Conservation (phyloP, 2,797 vertebrate species). For the Prionace glauca region DNA sequence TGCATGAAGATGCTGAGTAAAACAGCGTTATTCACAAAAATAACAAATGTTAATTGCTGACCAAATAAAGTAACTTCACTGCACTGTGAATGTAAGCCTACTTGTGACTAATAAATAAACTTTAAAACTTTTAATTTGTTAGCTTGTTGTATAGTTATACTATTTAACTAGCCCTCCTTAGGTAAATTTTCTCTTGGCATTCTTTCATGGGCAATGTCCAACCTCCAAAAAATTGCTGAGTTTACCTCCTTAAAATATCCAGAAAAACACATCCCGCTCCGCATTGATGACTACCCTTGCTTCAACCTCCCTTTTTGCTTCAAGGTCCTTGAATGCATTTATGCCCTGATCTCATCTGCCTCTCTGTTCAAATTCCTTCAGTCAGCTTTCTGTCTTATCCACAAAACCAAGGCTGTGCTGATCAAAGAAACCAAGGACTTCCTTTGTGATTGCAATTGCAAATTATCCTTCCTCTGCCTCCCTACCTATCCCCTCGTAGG, state of each 20-base stretch:
- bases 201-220: not conserved
- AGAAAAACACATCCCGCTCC: not conserved
- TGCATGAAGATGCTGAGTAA: not conserved
- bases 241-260: not conserved
- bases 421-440: not conserved
- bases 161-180: not conserved
- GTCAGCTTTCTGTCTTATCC: not conserved
- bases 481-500: too few relatives aligned
- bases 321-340: not conserved
- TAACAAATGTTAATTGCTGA: not conserved
- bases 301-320: not conserved
- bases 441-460: too few relatives aligned
- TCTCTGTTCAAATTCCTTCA: not conserved
- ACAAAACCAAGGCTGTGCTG: not conserved
- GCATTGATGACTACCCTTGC: not conserved
- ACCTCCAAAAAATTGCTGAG: too few relatives aligned
- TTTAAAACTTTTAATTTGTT: not conserved
- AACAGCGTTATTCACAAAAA: not conserved
- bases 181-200: not conserved
- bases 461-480: too few relatives aligned
- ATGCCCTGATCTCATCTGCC: not conserved
- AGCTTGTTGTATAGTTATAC: not conserved
- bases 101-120: too few relatives aligned
- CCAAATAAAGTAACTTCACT: not conserved
- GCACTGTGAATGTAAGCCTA: too few relatives aligned